Conservation (phyloP, 2,888 invertebrate species). For the Cantharis lateralis region DNA sequence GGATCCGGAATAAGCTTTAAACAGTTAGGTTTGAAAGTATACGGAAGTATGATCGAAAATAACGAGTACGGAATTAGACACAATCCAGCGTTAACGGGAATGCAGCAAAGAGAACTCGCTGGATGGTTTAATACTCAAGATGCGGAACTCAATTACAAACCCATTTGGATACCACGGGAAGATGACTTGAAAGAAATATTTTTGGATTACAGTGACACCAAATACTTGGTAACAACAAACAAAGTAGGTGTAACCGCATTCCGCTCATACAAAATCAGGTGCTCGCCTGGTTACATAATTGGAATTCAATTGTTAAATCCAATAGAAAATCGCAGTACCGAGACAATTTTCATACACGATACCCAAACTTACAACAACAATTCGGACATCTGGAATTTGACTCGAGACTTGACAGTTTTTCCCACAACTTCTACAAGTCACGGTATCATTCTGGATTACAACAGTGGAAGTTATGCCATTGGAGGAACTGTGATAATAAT, state of each 20-base stretch:
- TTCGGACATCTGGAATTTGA: slow-evolving; percentile 76
- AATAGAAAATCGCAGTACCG: slow-evolving; percentile 85
- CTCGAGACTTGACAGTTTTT: slow-evolving; percentile 85
- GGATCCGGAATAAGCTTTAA: slow-evolving; percentile 91
- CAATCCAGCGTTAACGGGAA: slow-evolving; percentile 82
- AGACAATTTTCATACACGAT: slow-evolving; percentile 80
- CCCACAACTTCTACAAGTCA: slow-evolving; percentile 87
- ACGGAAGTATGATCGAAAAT: slow-evolving; percentile 77
- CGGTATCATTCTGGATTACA: slow-evolving; percentile 77
- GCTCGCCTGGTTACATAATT: slow-evolving; percentile 82
- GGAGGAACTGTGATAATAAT: slow-evolving; percentile 83
- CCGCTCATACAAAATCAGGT: slow-evolving; percentile 66
- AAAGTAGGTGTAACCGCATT: slow-evolving; percentile 61
- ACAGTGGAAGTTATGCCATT: slow-evolving; percentile 76
- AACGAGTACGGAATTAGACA: slow-evolving; percentile 93
- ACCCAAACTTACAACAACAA: slow-evolving; percentile 68
- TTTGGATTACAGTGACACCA: slow-evolving; percentile 74
- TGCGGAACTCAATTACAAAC: slow-evolving; percentile 75
- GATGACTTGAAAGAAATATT: slow-evolving; percentile 62
- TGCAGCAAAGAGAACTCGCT: slow-evolving; percentile 87
- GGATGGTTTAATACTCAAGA: slow-evolving; percentile 84
- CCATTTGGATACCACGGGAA: slow-evolving; percentile 71
- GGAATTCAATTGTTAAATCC: slow-evolving; percentile 91
- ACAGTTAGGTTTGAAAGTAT: slow-evolving; percentile 81
- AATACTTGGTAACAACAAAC: slow-evolving; percentile 78